Evolutionary conservation across 92 coral and sea anemone genomes (phyloP).

Genomic region (Zoanthus sociatus): DNA sequence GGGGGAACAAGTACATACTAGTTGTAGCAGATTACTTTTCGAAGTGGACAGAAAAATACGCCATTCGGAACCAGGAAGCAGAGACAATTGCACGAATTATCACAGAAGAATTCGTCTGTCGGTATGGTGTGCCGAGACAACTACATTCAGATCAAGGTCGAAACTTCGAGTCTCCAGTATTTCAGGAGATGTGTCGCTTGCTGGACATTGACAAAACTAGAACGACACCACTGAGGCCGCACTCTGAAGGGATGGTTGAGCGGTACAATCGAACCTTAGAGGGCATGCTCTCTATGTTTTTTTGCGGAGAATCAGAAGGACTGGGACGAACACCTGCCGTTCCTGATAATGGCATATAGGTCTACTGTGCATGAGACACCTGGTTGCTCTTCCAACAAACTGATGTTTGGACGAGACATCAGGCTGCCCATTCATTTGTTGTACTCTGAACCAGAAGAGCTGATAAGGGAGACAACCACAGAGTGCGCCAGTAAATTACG

Average conservation of each 20-base stretch:
- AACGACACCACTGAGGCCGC: background rate
- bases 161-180: background rate
- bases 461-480: too few species aligned
- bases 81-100: background rate
- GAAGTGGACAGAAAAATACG: background rate
- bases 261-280: slow-evolving; percentile 13
- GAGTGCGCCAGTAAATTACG: slow-evolving; percentile 8
- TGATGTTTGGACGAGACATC: slow-evolving; percentile 61
- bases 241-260: background rate
- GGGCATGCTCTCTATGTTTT: slow-evolving; percentile 30
- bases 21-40: background rate
- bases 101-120: background rate
- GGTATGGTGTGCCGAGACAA: background rate
- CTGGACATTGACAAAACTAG: background rate
- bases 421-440: slow-evolving; percentile 33
- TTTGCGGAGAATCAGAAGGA: slow-evolving; percentile 45
- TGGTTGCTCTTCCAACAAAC: slow-evolving; percentile 39
- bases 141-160: background rate
- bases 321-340: slow-evolving; percentile 64
- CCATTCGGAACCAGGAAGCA: background rate
- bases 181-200: background rate
- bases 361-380: slow-evolving; percentile 62
- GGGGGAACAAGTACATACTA: background rate
- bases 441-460: slow-evolving; percentile 12
- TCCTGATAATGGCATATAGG: slow-evolving; percentile 33